phyloP scores from a whole-genome alignment of 2,888 invertebrate genomes.

The Hydrotaea cyrtoneurina region DNA sequence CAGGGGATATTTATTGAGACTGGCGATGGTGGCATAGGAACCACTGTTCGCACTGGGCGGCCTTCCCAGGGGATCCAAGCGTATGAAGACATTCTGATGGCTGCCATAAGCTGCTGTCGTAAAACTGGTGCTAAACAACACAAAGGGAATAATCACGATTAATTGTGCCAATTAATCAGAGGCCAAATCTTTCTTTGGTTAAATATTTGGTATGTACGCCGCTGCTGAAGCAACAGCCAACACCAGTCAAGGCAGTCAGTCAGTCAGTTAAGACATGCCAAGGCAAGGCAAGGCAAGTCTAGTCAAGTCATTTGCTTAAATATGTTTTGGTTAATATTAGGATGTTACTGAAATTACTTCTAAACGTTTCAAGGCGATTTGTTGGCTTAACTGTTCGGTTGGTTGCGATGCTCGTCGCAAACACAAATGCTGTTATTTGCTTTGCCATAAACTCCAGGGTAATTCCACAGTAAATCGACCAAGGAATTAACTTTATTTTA shows the following conservation, averaged over 20 bases:
- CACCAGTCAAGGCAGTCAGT: no score
- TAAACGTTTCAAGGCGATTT: neutral
- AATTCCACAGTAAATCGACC: no score
- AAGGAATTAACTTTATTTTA: no score
- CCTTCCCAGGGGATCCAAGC: slow-evolving; percentile 87
- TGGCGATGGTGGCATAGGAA: slow-evolving; percentile 91
- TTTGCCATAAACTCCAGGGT: no score
- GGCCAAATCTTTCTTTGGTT: slow-evolving; percentile 26
- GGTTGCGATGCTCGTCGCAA: no score
- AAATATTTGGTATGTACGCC: neutral
- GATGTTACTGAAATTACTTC: slow-evolving; percentile 26
- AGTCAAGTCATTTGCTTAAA: no score
- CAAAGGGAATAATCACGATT: slow-evolving; percentile 41
- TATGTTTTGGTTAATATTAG: neutral
- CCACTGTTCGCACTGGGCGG: slow-evolving; percentile 89
- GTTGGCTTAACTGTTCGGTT: neutral
- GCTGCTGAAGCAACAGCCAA: no score
- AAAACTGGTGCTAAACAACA: slow-evolving; percentile 85
- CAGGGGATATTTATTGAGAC: slow-evolving; percentile 87
- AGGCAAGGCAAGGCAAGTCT: no score
- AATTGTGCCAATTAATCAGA: slow-evolving; percentile 32
- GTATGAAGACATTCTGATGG: slow-evolving; percentile 89
- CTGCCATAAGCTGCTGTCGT: slow-evolving; percentile 89
- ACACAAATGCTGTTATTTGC: no score
- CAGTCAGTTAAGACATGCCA: no score